Conservation (phyloP, 1,140 invertebrate species). For the Pseudomyrmex flavicornis region DNA sequence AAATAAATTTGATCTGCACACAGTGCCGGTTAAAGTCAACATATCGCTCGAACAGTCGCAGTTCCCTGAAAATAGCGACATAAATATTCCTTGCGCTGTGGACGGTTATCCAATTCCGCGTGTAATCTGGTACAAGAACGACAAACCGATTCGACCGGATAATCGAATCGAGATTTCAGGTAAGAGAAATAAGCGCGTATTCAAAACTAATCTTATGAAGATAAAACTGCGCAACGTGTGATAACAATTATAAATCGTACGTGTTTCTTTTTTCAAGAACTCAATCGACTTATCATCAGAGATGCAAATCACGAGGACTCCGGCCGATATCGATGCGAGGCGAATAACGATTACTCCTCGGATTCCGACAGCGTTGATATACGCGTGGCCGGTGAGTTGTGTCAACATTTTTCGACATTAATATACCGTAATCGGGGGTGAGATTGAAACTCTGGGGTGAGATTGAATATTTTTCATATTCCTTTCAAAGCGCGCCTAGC, state of each 20-base stretch:
- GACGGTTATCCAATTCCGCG: conserved; percentile 91
- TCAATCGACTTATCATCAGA: conserved; percentile 88
- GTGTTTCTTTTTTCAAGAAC: conserved; percentile 84
- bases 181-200: conserved; percentile 75
- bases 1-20: conserved; percentile 18
- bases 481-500: no score
- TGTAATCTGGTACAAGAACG: conserved; percentile 93
- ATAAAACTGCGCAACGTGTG: neutral
- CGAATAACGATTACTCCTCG: conserved; percentile 89
- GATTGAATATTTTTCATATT: no score
- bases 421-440: no score
- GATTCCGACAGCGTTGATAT: conserved; percentile 88
- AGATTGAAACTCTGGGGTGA: no score
- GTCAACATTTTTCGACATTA: conserved; percentile 15
- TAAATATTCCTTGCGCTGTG: conserved; percentile 90
- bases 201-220: neutral
- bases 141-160: conserved; percentile 83
- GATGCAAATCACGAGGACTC: conserved; percentile 88
- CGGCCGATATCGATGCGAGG: conserved; percentile 92
- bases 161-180: conserved; percentile 88
- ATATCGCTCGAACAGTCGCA: conserved; percentile 85
- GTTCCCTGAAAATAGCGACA: conserved; percentile 88
- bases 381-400: conserved; percentile 89
- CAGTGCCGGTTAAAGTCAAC: conserved; percentile 88
- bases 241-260: neutral